Evolutionary conservation across 2,888 invertebrate species (phyloP).

Genomic region (Drosophila flavopinicola): DNA sequence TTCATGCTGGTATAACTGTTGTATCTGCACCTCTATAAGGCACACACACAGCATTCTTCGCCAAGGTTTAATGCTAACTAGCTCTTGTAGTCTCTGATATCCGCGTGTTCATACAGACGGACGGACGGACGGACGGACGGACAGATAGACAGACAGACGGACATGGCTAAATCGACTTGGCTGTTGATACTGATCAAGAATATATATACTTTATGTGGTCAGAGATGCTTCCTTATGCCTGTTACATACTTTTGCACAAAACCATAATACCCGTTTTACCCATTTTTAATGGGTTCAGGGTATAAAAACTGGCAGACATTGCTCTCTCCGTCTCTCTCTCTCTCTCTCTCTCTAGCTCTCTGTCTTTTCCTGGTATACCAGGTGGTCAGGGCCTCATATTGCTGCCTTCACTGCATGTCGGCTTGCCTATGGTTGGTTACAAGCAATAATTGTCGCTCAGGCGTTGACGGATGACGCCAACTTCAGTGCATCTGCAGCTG

Average conservation of each 20-base stretch:
- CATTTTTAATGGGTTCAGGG: too few species aligned
- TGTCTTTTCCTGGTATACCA: not conserved
- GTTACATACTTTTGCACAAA: too few species aligned
- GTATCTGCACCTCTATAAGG: conserved; percentile 1
- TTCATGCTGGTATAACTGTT: conserved; percentile 2
- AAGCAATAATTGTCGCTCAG: conserved; percentile 72
- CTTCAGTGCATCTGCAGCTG: conserved; percentile 50
- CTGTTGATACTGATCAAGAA: too few species aligned
- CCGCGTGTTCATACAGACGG: too few species aligned
- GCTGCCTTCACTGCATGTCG: not conserved
- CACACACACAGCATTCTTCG: not conserved
- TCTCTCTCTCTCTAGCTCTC: not conserved
- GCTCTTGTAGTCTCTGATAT: too few species aligned
- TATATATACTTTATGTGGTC: too few species aligned
- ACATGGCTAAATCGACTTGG: too few species aligned
- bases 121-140: too few species aligned
- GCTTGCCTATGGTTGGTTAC: conserved; percentile 62
- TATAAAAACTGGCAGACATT: conserved; percentile 37
- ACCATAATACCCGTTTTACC: too few species aligned
- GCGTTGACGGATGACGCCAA: conserved; percentile 69
- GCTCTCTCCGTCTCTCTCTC: not conserved
- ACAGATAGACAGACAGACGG: too few species aligned
- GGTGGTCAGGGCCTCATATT: conserved; percentile 9
- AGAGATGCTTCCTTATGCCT: too few species aligned
- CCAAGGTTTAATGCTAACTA: conserved; percentile 10